A percentile compares a stretch with the other conserved stretches of the same genome.
Conservation (phyloP, 2,113 vertebrate genomes). For the Onychorhynchus coronatus region DNA sequence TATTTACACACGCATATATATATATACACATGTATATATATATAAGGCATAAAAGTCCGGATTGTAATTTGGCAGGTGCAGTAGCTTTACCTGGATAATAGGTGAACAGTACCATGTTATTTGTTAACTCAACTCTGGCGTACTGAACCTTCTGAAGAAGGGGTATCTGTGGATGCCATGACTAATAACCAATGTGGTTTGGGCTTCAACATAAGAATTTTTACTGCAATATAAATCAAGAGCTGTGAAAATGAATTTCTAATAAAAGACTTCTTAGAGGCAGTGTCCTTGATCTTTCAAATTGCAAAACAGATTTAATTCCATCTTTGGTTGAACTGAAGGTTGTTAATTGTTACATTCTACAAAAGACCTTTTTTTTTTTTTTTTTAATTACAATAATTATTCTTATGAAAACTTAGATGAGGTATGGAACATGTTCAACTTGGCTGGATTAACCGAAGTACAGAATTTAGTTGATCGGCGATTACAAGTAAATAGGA, state of each 20-base stretch:
- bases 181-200: not conserved
- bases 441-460: conserved; percentile 84
- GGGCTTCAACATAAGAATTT: not conserved
- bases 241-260: not conserved
- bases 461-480: conserved; percentile 89
- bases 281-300: not conserved
- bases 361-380: not conserved
- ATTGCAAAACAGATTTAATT: not conserved
- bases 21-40: not conserved
- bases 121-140: not conserved
- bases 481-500: conserved; percentile 91
- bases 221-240: not conserved
- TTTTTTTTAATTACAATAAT: not conserved
- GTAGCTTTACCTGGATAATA: not conserved
- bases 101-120: not conserved
- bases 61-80: not conserved
- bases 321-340: not conserved
- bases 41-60: not conserved
- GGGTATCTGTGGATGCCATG: not conserved
- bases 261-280: not conserved
- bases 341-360: not conserved
- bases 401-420: conserved; percentile 72
- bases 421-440: conserved; percentile 84
- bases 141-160: not conserved
- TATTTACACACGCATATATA: not conserved